Base-by-base conservation (phyloP, 2,888 invertebrate genomes). In the Cancer borealis region DNA sequence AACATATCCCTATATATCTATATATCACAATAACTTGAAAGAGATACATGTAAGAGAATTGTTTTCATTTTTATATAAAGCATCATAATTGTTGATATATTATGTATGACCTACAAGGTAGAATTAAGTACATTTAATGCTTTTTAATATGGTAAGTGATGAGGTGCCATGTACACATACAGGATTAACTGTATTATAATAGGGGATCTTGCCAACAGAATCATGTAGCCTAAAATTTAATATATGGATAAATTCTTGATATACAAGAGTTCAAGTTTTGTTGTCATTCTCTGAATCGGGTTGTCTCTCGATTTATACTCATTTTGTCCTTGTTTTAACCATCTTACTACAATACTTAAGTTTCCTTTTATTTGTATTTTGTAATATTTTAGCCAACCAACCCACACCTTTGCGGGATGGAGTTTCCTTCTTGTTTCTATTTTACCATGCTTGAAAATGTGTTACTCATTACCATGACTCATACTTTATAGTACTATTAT, bases 11-110 rank as follows among this genome's bases (percentile, higher is more conserved):
- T 73, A 26, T 73, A 73, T 26, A 26, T 73, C 26, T 73, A 26
- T 73, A 73, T 73, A 73, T 73, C 30, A 84, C 39, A 30, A 84
- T 79, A 79, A 26, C 84, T 84, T 84, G 39, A 84, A 14, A 84
- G 14, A 39, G 39, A 14, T 39, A 39, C 84, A 39, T 84, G 39
- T 39, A 3, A 39, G 39, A 84, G 10, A 39, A 84, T 5, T 30
- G 30, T 79, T 30, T 39, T 21, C 21, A 21, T 66, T 66, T 66
- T 54, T 12, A 14, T 26, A 73, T 26, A 84, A 30, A 79, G 26
- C 30, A 14, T 14, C 84, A 39, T 73, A 26, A 84, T 39, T 84
- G 84, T 84, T 84, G 39, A 84, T 39, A 84, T 84, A 39, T 73
- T 84, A 84, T 84, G 39, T 84, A 84, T 84, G 39, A 84, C 84